Evolutionary conservation across 2,888 invertebrate genomes (phyloP).

Genomic region (Trissoscelio sp.): DNA sequence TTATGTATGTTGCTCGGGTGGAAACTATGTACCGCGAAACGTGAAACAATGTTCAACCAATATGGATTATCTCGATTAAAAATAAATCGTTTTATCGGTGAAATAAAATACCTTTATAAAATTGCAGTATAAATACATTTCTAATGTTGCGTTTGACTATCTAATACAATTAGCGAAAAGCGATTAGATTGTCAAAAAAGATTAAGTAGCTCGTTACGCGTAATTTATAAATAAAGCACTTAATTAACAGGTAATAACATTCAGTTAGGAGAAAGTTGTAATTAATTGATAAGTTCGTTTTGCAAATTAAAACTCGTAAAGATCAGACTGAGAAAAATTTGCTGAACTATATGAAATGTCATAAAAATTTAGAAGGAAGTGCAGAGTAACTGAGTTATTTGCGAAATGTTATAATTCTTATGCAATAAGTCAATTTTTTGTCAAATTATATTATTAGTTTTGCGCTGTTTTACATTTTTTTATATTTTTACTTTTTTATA

Average conservation of each 20-base stretch:
- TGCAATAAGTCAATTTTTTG: not conserved
- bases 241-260: conserved; percentile 33
- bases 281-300: conserved; percentile 42
- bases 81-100: not conserved
- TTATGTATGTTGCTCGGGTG: conserved; percentile 22
- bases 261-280: conserved; percentile 35
- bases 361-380: conserved; percentile 15
- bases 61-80: conserved; percentile 5
- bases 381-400: not conserved
- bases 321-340: not conserved
- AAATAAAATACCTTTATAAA: too few species aligned
- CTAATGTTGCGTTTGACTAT: not conserved
- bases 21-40: conserved; percentile 12
- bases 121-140: conserved; percentile 14
- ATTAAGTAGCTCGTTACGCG: conserved; percentile 15
- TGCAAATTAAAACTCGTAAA: conserved; percentile 29
- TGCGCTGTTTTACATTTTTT: not conserved
- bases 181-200: conserved; percentile 30
- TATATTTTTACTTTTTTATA: too few species aligned
- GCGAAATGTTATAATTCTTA: conserved; percentile 1
- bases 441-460: not conserved
- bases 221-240: conserved; percentile 43
- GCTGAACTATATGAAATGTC: conserved; percentile 3
- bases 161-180: conserved; percentile 31
- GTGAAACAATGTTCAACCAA: conserved; percentile 20